Conservation (phyloP, 2,888 invertebrate genomes). For the Tuta absoluta region DNA sequence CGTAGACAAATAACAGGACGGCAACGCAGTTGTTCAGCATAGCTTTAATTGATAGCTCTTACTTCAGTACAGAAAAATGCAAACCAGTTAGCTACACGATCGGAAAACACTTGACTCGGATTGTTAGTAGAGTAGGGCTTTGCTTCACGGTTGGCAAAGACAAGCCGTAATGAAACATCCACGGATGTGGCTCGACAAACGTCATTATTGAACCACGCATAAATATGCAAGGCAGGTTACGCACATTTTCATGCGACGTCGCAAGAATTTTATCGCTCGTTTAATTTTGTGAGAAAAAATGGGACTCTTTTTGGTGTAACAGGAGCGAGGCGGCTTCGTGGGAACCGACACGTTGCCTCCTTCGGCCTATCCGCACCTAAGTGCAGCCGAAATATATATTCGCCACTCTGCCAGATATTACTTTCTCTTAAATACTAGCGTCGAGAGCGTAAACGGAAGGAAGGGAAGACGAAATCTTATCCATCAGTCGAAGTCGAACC, state of each 20-base stretch:
- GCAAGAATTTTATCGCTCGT: slow-evolving; percentile 80
- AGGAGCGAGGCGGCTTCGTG: slow-evolving; percentile 72
- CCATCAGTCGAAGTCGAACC: slow-evolving; percentile 64
- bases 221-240: slow-evolving; percentile 82
- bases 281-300: slow-evolving; percentile 79
- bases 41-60: slow-evolving; percentile 63
- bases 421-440: slow-evolving; percentile 68
- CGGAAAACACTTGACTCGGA: slow-evolving; percentile 69
- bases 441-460: slow-evolving; percentile 58
- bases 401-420: slow-evolving; percentile 73
- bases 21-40: slow-evolving; percentile 45
- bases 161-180: slow-evolving; percentile 71
- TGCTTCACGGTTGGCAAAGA: slow-evolving; percentile 60
- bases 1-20: slow-evolving; percentile 50
- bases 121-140: slow-evolving; percentile 68
- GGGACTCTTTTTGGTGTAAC: slow-evolving; percentile 74
- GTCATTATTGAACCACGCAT: slow-evolving; percentile 79
- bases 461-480: slow-evolving; percentile 69
- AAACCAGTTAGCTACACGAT: slow-evolving; percentile 63
- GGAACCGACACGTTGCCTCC: slow-evolving; percentile 67
- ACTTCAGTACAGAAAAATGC: slow-evolving; percentile 58
- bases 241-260: slow-evolving; percentile 81
- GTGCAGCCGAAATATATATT: slow-evolving; percentile 74
- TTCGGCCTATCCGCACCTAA: slow-evolving; percentile 64
- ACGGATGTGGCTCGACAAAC: slow-evolving; percentile 69